A percentile compares a stretch with the other conserved stretches of the same genome.
These are phyloP conservation scores for Drosophila quasianomalipes DNA, from an alignment of 2,888 invertebrate species.

Conservation along the genomic window DNA sequence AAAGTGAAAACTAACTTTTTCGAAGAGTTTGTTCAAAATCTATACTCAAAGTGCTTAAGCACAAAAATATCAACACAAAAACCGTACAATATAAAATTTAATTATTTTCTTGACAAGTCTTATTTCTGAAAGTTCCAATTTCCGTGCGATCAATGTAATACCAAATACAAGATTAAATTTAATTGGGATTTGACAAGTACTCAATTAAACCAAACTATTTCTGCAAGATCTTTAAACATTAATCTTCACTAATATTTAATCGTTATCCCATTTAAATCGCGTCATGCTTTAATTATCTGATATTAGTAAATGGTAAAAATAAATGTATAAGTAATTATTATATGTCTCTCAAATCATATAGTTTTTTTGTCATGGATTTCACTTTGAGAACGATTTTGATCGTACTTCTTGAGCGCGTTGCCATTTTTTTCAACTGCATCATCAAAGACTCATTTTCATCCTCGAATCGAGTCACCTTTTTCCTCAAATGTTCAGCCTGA, in stretches of 20 bases:
- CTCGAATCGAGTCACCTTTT: conserved; percentile 96
- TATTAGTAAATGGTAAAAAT: conserved; percentile 40
- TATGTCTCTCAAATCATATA: conserved; percentile 13
- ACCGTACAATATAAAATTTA: neutral
- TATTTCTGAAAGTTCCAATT: neutral
- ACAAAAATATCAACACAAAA: neutral
- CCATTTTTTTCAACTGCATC: conserved; percentile 98
- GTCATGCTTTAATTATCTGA: neutral
- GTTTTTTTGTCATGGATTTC: conserved; percentile 23
- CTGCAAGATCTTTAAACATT: neutral
- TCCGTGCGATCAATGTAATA: neutral
- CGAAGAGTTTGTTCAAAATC: neutral
- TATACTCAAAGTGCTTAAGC: neutral
- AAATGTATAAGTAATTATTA: conserved; percentile 21
- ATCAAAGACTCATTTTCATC: conserved; percentile 98
- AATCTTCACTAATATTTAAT: neutral
- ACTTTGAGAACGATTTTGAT: conserved; percentile 41
- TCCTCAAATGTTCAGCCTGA: conserved; percentile 94
- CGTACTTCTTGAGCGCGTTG: conserved; percentile 93
- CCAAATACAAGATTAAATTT: neutral
- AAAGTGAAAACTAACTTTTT: neutral
- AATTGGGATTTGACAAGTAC: neutral
- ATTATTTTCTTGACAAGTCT: neutral
- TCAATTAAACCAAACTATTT: neutral
- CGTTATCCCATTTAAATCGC: conserved; percentile 8